These are phyloP conservation scores for Poeciliopsis gracilis DNA, from an alignment of 2,797 vertebrate species.

Conservation along the genomic window DNA sequence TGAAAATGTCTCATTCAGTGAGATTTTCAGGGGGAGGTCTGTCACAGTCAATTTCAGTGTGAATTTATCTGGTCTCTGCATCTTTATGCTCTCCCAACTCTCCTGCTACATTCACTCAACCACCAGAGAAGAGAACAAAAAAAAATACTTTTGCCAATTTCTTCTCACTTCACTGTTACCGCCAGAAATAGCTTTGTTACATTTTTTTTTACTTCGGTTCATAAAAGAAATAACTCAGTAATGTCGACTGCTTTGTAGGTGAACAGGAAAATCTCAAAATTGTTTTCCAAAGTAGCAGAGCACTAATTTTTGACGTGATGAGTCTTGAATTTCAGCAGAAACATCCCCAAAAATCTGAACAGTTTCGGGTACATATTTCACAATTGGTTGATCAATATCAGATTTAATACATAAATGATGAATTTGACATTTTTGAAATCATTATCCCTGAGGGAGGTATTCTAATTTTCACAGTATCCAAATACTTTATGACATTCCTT, in stretches of 20 bases:
- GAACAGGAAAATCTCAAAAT: neutral
- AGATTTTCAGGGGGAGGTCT: neutral
- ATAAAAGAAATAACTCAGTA: neutral
- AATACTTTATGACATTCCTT: neutral
- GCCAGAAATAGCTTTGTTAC: neutral
- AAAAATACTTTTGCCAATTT: neutral
- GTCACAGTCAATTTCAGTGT: constrained; percentile 4
- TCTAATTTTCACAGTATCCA: neutral
- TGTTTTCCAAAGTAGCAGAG: neutral
- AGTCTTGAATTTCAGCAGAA: neutral
- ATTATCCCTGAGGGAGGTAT: neutral
- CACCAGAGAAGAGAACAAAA: neutral
- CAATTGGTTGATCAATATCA: neutral
- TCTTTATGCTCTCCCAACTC: neutral
- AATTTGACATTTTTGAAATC: neutral
- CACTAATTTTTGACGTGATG: neutral
- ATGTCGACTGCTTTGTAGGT: neutral
- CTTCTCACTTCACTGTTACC: neutral
- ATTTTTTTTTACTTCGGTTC: neutral
- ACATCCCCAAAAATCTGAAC: no score
- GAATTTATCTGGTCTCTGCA: neutral
- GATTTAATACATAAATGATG: neutral
- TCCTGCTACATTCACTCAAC: neutral
- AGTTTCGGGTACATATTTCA: neutral
- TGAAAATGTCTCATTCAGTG: constrained; percentile 1